Base-by-base conservation (phyloP, 1,140 invertebrate species). In the Chymomyza costata region DNA sequence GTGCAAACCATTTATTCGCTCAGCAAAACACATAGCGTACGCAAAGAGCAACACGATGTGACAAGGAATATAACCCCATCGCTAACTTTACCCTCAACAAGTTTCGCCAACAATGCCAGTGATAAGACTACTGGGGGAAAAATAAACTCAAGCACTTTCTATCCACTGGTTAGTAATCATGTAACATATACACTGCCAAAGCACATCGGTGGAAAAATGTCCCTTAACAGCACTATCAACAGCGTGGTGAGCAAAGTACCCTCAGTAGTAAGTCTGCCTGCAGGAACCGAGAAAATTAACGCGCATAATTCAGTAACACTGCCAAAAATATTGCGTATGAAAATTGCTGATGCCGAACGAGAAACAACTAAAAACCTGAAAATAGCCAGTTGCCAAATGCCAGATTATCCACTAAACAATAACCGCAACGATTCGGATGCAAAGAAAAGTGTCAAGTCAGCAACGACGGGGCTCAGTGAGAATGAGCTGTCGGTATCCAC, bases 221-320 rank as follows among this genome's bases (percentile, higher is more conserved):
- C 83, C 2, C 48, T 84, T 10, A 85, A 85, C 50, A 83, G 82
- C 39, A 82, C 84, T 28, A 85, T 85, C 32, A 73, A 83, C 18
- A 85, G 73, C 43, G 84, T 85, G 18, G 82, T 86, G 17, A 84
- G 81, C 61, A 86, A 86, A 31, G 84, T 86, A 32, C 84, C 84
- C 13, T 84, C 84, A 11, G 84, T 86, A 7, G 83, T 86, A 16
- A 85, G 71, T 31, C 80, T 85, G 40, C 84, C 84, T n/a, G 15
- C 28, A 45, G 25, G 25, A 6, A 13, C 11, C 58, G 6, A 43
- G 50, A n/a, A n/a, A n/a, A n/a, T n/a, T n/a, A n/a, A n/a, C n/a
- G n/a, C n/a, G n/a, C n/a, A n/a, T n/a, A n/a, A n/a, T n/a, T n/a
- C n/a, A n/a, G n/a, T n/a, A n/a, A n/a, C n/a, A n/a, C n/a, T n/a